A percentile compares a stretch with the other conserved stretches of the same genome.
These are phyloP conservation scores for Microctenopoma stevenorrisi DNA, from an alignment of 2,797 vertebrate species.

Conservation along the genomic window DNA sequence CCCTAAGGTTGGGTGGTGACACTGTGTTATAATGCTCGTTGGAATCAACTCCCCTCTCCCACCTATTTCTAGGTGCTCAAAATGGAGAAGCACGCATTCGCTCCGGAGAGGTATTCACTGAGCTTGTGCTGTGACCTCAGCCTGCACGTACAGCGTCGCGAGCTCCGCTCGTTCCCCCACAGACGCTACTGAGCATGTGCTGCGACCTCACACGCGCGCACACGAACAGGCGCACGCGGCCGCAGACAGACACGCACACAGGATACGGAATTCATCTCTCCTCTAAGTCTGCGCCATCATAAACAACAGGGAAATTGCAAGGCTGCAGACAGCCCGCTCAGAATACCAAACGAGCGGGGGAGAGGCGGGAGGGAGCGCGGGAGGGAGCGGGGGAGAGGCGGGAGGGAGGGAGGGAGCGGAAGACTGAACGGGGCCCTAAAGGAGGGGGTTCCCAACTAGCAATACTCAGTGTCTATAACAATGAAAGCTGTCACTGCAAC, in stretches of 20 bases:
- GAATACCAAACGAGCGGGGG: conserved; percentile 84
- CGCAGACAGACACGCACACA: conserved; percentile 78
- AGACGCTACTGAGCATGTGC: conserved; percentile 98
- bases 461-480: conserved; percentile 56
- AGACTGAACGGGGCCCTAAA: conserved; percentile 65
- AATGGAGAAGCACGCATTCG: conserved; percentile 97
- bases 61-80: conserved; percentile 92
- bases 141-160: conserved; percentile 89
- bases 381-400: conserved; percentile 58
- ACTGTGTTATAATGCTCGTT: conserved; percentile 63
- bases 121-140: conserved; percentile 99
- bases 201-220: conserved; percentile 87
- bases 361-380: conserved; percentile 44
- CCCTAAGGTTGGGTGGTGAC: conserved; percentile 81
- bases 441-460: conserved; percentile 68
- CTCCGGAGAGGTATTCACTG: conserved; percentile 89
- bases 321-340: conserved; percentile 79
- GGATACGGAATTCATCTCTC: conserved; percentile 86
- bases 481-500: conserved; percentile 61
- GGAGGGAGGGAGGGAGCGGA: conserved; percentile 43
- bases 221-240: conserved; percentile 72
- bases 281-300: conserved; percentile 88
- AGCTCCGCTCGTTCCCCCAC: conserved; percentile 89
- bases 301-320: conserved; percentile 85
- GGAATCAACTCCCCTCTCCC: conserved; percentile 77